These are phyloP conservation scores for Drosophila tristis DNA, from an alignment of 1,140 invertebrate genomes.

Conservation along the genomic window DNA sequence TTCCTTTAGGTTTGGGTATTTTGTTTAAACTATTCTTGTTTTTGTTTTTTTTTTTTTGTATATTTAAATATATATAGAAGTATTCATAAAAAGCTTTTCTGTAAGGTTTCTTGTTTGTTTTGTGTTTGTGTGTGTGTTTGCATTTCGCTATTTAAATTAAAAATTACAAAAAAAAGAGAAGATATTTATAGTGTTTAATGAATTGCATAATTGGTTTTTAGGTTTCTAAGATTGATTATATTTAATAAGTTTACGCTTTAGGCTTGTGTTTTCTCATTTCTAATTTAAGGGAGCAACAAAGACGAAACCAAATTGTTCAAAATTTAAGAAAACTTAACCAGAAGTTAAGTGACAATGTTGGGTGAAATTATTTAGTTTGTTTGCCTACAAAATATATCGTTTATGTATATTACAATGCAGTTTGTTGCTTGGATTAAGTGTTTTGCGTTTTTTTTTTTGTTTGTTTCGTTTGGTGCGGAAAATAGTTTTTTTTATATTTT, in stretches of 20 bases:
- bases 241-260: slow-evolving; percentile 27
- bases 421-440: slow-evolving; percentile 27
- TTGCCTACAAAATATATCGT: slow-evolving; percentile 46
- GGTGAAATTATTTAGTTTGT: neutral
- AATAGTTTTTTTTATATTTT: slow-evolving; percentile 57
- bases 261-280: slow-evolving; percentile 4
- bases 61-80: slow-evolving; percentile 46
- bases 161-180: slow-evolving; percentile 42
- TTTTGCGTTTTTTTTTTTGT: slow-evolving; percentile 50
- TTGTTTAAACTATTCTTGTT: slow-evolving; percentile 20
- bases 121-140: slow-evolving; percentile 29
- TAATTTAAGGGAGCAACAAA: neutral
- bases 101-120: slow-evolving; percentile 42
- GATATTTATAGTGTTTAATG: slow-evolving; percentile 15
- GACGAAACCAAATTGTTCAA: slow-evolving; percentile 8
- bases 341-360: slow-evolving; percentile 14
- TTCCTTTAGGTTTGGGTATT: neutral
- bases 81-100: slow-evolving; percentile 65
- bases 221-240: slow-evolving; percentile 33
- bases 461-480: slow-evolving; percentile 37
- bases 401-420: slow-evolving; percentile 54
- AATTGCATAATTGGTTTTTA: slow-evolving; percentile 33
- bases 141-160: slow-evolving; percentile 57
- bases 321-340: neutral
- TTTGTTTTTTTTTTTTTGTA: slow-evolving; percentile 11